phyloP scores from a whole-genome alignment of 2,797 vertebrate genomes.

The Artibeus lituratus region DNA sequence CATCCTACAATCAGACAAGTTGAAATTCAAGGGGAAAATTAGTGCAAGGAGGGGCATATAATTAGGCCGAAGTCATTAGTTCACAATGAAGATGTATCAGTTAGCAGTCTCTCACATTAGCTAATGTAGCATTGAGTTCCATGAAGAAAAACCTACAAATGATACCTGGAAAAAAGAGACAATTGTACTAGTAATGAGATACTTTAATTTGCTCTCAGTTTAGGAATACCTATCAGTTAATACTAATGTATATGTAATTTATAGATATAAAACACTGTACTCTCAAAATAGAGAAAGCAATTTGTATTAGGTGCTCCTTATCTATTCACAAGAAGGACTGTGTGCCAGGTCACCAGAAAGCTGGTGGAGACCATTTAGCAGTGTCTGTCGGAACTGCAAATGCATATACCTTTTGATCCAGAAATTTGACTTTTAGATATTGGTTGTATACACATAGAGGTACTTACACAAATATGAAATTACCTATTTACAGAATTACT shows the following conservation, averaged over 20 bases:
- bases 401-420: not conserved
- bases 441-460: not conserved
- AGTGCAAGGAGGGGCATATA: not conserved
- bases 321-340: not conserved
- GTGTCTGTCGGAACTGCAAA: not conserved
- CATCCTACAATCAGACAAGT: not conserved
- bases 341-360: not conserved
- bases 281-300: not conserved
- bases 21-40: not conserved
- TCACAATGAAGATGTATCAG: not conserved
- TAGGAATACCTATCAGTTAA: not conserved
- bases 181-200: not conserved
- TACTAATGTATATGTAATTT: not conserved
- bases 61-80: not conserved
- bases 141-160: not conserved
- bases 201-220: not conserved
- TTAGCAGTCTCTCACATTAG: not conserved
- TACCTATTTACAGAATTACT: not conserved
- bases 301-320: not conserved
- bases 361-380: not conserved
- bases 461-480: not conserved
- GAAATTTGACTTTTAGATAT: not conserved
- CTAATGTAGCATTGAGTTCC: not conserved
- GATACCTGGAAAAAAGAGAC: not conserved
- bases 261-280: not conserved